Percentiles rank a stretch among this genome's conserved stretches.
Evolutionary conservation across 2,113 vertebrate genomes (phyloP).

Genomic region (Glaucidium brasilianum): DNA sequence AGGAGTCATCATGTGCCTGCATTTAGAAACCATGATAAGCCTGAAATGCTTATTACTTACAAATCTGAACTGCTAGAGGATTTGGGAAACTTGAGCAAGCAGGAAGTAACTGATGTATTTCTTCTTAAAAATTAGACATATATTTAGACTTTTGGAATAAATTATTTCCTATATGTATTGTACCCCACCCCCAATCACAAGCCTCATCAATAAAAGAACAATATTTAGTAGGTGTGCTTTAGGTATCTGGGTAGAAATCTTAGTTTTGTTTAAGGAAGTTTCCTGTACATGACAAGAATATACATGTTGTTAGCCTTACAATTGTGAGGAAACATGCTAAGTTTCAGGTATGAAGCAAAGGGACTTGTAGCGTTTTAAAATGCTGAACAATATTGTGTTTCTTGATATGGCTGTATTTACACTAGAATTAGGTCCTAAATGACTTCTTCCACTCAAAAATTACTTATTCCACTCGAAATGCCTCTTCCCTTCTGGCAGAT

Average conservation of each 20-base stretch:
- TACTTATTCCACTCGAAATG: not conserved
- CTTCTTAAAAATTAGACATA: not conserved
- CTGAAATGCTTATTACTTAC: not conserved
- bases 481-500: not conserved
- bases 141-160: not conserved
- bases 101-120: not conserved
- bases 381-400: not conserved
- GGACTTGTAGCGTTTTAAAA: not conserved
- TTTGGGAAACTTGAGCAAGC: not conserved
- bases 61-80: not conserved
- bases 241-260: not conserved
- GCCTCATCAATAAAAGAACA: not conserved
- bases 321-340: not conserved
- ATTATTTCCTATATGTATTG: not conserved
- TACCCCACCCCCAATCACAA: not conserved
- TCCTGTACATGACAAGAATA: not conserved
- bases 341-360: not conserved
- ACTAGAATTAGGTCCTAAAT: not conserved
- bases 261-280: not conserved
- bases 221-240: not conserved
- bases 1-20: not conserved
- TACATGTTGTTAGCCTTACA: not conserved
- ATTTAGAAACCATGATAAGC: constrained; percentile 38
- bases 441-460: not conserved
- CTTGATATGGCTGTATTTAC: not conserved